Evolutionary conservation across 2,113 vertebrate species (phyloP).

Genomic region (Marmota monax): DNA sequence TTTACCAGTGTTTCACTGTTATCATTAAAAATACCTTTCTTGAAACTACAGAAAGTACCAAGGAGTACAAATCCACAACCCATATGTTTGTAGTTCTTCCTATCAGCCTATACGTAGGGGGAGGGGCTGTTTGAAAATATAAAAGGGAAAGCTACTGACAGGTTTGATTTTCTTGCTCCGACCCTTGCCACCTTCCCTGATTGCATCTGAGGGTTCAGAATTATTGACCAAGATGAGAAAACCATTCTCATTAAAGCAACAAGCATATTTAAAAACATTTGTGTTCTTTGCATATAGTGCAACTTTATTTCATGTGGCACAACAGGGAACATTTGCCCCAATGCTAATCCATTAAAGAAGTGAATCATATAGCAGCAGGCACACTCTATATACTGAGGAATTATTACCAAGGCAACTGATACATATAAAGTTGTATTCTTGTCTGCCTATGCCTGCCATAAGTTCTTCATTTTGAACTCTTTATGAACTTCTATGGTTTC

Average conservation of each 20-base stretch:
- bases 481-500: neutral
- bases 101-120: neutral
- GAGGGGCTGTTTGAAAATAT: neutral
- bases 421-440: neutral
- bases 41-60: neutral
- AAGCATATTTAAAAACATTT: neutral
- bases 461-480: conserved; percentile 25
- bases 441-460: neutral
- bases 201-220: neutral
- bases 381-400: neutral
- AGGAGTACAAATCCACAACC: neutral
- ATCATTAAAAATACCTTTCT: neutral
- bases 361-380: neutral
- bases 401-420: neutral
- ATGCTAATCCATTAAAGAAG: neutral
- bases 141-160: neutral
- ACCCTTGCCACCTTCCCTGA: neutral
- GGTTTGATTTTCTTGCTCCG: neutral
- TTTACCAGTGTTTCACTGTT: neutral
- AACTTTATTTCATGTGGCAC: neutral
- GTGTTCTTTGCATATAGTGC: neutral
- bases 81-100: neutral
- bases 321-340: neutral
- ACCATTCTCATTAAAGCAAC: neutral
- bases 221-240: neutral